A percentile compares a stretch with the other conserved stretches of the same genome.
Evolutionary conservation across 2,797 vertebrate species (phyloP).

Genomic region (Lacerta bilineata): DNA sequence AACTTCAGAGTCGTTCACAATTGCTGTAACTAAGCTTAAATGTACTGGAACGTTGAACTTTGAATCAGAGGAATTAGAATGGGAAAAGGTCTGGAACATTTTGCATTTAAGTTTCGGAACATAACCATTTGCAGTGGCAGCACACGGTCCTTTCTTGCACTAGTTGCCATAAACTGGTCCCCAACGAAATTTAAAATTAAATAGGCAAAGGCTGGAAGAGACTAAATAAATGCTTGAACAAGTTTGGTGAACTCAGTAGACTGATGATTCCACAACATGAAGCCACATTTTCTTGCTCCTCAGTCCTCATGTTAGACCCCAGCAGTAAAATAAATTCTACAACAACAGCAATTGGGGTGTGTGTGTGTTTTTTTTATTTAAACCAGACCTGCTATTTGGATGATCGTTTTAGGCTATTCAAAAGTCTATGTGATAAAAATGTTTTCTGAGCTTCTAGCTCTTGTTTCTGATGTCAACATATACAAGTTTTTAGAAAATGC

Average conservation of each 20-base stretch:
- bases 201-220: background rate
- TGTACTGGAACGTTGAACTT: background rate
- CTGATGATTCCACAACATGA: background rate
- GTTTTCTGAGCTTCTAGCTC: background rate
- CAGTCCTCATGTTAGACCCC: background rate
- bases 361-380: background rate
- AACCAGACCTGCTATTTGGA: background rate
- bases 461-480: background rate
- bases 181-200: background rate
- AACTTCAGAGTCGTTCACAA: constrained; percentile 28
- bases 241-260: background rate
- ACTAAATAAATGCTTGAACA: background rate
- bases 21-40: constrained; percentile 25
- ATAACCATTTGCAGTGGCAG: background rate
- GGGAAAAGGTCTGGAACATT: background rate
- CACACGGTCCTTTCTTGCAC: background rate
- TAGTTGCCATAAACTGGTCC: background rate
- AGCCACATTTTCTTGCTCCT: background rate
- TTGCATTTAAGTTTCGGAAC: background rate
- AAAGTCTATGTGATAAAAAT: background rate
- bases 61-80: constrained; percentile 28
- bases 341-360: too few species aligned
- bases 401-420: background rate
- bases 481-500: background rate
- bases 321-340: background rate